Conservation (phyloP, 2,888 invertebrate genomes). For the Choreutis nemorana region DNA sequence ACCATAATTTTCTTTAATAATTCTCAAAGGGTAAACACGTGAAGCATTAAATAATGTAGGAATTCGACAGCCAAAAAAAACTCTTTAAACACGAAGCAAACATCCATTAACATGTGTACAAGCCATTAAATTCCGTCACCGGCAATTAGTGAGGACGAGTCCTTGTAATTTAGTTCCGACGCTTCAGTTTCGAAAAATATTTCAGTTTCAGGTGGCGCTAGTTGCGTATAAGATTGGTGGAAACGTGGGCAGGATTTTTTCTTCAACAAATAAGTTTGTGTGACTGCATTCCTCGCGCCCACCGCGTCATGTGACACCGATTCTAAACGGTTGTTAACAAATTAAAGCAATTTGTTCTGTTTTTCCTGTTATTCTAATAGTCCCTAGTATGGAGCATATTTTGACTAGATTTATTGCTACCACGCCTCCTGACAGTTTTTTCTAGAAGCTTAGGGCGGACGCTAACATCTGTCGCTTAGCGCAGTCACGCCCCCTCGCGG, state of each 20-base stretch:
- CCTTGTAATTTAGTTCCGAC: constrained; percentile 46
- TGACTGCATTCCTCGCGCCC: constrained; percentile 30
- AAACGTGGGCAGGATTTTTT: too few relatives aligned
- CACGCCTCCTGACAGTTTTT: constrained; percentile 57
- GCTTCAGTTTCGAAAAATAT: neutral
- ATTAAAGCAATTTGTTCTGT: constrained; percentile 64
- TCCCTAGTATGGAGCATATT: constrained; percentile 55
- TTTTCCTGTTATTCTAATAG: constrained; percentile 65
- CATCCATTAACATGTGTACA: constrained; percentile 50
- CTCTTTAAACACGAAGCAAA: constrained; percentile 17
- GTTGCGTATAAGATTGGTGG: too few relatives aligned
- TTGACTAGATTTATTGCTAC: constrained; percentile 65
- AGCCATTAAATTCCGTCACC: constrained; percentile 59
- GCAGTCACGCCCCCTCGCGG: constrained; percentile 42
- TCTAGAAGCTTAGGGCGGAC: constrained; percentile 50
- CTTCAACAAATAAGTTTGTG: too few relatives aligned
- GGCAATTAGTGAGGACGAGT: constrained; percentile 56
- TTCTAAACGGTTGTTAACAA: constrained; percentile 61
- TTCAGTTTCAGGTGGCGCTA: too few relatives aligned
- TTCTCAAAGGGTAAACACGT: too few relatives aligned
- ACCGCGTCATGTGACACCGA: constrained; percentile 55
- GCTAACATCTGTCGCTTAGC: constrained; percentile 54
- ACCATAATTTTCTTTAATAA: too few relatives aligned
- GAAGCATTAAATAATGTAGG: too few relatives aligned
- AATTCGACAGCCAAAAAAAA: too few relatives aligned